Percentiles rank a stretch among this genome's conserved stretches.
These are phyloP conservation scores for Sitobion miscanthi DNA, from an alignment of 1,140 invertebrate genomes.

Conservation along the genomic window DNA sequence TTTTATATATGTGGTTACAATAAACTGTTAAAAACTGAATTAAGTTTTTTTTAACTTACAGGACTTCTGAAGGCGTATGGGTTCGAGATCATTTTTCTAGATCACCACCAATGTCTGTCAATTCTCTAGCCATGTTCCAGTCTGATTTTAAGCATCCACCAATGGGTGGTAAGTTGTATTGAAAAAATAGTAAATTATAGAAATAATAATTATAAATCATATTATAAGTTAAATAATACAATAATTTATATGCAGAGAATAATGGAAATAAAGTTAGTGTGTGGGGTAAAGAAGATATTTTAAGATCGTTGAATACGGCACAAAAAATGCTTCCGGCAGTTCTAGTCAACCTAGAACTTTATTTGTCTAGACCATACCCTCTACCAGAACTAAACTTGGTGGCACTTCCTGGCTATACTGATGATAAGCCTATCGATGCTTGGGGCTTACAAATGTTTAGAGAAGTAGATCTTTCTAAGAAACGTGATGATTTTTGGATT, in stretches of 20 bases:
- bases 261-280: constrained; percentile 66
- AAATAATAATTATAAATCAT: background rate
- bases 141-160: constrained; percentile 69
- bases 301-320: constrained; percentile 69
- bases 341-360: constrained; percentile 72
- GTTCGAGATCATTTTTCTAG: constrained; percentile 74
- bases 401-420: constrained; percentile 81
- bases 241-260: constrained; percentile 56
- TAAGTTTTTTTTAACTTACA: constrained; percentile 47
- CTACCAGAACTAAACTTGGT: constrained; percentile 80
- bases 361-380: constrained; percentile 75
- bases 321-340: constrained; percentile 70
- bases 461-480: constrained; percentile 66
- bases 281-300: constrained; percentile 76
- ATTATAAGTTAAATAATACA: background rate
- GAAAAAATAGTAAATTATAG: constrained; percentile 46
- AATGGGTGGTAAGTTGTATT: constrained; percentile 26
- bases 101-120: constrained; percentile 83
- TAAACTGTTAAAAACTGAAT: background rate
- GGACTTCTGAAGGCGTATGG: constrained; percentile 62
- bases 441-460: constrained; percentile 81
- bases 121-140: constrained; percentile 81
- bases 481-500: constrained; percentile 60
- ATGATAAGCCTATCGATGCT: constrained; percentile 69
- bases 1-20: background rate